Base-by-base conservation (phyloP, 2,113 vertebrate species). In the Myodes glareolus region DNA sequence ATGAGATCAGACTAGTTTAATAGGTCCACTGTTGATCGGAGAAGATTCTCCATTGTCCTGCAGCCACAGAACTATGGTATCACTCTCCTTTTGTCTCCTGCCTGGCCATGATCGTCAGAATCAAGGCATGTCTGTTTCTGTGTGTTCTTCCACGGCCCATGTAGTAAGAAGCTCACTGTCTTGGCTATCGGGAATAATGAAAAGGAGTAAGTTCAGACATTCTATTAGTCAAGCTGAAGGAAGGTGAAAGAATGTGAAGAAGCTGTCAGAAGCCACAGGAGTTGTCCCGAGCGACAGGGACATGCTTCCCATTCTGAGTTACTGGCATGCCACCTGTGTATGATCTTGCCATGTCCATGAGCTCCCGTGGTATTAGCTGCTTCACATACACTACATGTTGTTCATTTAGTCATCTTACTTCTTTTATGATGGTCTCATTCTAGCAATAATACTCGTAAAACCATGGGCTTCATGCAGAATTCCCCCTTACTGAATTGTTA, bases 391-490 rank as follows among this genome's bases (percentile, higher is more conserved):
- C 68, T 86, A 73, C 7, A 61, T 93, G 9, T 82, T 92, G 90
- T 81, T 55, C 42, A 50, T 67, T 55, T 13, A 77, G 82, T 77
- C n/a, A 67, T 13, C 25, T 95, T 90, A 17, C 12, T 47, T 80
- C 90, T 92, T 92, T 91, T 61, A 85, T 61, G 36, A 31, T 81
- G 36, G 7, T 47, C 42, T 81, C 55, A 76, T 67, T 36, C 68
- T 78, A 95, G 91, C 85, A 94, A 72, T 42, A 80, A 36, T 75
- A 67, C 33, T 67, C 65, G 1, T 80, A 61, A 94, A 92, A 90
- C 82, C 10, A 55, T 78, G 14, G 21, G 6, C 17, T 96, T 94
- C 47, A 63, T 72, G 31, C 68, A 61, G 17, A 87, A 73, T 72
- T 94, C 25, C 75, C 33, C 82, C 67, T 96, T 84, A 33, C 88